A percentile compares a stretch with the other conserved stretches of the same genome.
Evolutionary conservation across 2,888 invertebrate species (phyloP).

Genomic region (Tenodera sinensis): DNA sequence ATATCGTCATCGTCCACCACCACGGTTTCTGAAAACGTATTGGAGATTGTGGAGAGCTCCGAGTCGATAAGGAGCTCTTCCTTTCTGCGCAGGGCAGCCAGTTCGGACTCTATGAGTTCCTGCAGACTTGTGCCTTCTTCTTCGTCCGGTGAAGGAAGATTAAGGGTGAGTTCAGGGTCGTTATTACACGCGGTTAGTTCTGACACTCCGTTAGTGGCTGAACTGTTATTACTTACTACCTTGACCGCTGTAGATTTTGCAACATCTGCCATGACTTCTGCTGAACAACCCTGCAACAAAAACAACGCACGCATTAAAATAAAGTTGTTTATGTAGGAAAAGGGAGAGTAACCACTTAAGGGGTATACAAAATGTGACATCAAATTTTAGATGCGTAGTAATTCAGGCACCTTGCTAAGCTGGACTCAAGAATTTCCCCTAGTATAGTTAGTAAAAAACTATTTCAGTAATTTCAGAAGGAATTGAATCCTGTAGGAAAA

Average conservation of each 20-base stretch:
- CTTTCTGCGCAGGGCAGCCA: slow-evolving; percentile 29
- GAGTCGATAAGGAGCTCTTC: background rate
- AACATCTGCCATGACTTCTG: slow-evolving; percentile 35
- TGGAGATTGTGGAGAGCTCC: slow-evolving; percentile 1
- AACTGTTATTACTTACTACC: slow-evolving; percentile 31
- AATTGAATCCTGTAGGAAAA: too few relatives aligned
- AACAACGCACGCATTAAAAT: background rate
- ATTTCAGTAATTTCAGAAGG: too few relatives aligned
- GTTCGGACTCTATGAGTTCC: slow-evolving; percentile 36
- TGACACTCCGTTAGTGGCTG: slow-evolving; percentile 4
- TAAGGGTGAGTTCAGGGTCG: background rate
- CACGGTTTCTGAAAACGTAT: background rate
- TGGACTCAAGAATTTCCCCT: too few relatives aligned
- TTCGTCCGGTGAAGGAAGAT: slow-evolving; percentile 13
- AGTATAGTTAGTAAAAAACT: too few relatives aligned
- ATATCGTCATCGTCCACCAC: background rate
- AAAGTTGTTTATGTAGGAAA: too few relatives aligned
- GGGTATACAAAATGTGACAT: too few relatives aligned
- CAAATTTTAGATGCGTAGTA: too few relatives aligned
- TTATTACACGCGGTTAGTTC: background rate
- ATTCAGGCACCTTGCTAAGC: too few relatives aligned
- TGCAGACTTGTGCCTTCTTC: slow-evolving; percentile 34
- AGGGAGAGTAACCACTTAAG: too few relatives aligned
- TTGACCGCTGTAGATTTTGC: slow-evolving; percentile 31
- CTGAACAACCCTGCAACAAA: background rate